Percentiles rank a stretch among this genome's conserved stretches.
Conservation (phyloP, 2,113 vertebrate species). For the Etia nguti region DNA sequence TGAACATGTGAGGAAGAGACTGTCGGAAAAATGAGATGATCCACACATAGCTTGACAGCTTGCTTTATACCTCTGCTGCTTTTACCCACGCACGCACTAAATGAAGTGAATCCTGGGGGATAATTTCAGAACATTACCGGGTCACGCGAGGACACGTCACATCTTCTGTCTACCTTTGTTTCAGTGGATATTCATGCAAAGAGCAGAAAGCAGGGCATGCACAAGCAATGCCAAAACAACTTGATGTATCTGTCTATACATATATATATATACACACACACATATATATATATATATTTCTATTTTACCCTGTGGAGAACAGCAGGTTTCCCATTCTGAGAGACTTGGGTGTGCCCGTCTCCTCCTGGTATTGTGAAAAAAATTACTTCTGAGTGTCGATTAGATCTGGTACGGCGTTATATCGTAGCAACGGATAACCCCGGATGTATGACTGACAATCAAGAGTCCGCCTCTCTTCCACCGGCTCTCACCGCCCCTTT, state of each 20-base stretch:
- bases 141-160: neutral
- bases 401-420: neutral
- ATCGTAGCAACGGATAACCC: neutral
- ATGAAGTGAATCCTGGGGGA: neutral
- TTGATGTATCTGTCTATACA: neutral
- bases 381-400: neutral
- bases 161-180: neutral
- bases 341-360: neutral
- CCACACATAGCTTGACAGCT: neutral
- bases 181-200: neutral
- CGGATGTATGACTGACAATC: neutral
- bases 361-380: neutral
- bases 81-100: neutral
- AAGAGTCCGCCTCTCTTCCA: neutral
- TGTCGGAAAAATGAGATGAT: neutral
- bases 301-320: constrained; percentile 21
- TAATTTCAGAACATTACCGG: neutral
- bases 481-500: neutral
- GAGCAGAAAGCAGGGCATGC: neutral
- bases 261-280: neutral
- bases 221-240: neutral
- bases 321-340: constrained; percentile 39
- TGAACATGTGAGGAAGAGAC: neutral
- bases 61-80: neutral
- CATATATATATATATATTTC: neutral